Percentiles rank a stretch among this genome's conserved stretches.
Conservation (phyloP, 2,113 vertebrate species). For the Peromyscus maniculatus region DNA sequence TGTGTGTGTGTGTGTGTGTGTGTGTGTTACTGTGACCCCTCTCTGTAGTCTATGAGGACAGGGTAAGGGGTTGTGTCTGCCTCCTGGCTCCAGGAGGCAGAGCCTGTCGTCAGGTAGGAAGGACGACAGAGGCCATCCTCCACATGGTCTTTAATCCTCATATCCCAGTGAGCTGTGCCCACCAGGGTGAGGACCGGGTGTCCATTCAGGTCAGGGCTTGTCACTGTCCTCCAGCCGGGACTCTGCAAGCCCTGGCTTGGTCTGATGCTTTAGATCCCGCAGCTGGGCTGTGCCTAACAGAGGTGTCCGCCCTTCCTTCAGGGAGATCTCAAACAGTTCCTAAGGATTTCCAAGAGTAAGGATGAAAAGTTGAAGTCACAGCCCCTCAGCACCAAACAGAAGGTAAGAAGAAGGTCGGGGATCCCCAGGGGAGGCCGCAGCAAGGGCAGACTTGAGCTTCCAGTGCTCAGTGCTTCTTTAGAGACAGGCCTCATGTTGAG, state of each 20-base stretch:
- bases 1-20: neutral
- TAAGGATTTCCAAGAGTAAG: slow-evolving; percentile 97
- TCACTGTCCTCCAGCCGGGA: neutral
- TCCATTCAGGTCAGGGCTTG: neutral
- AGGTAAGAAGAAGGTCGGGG: slow-evolving; percentile 88
- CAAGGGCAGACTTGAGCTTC: neutral
- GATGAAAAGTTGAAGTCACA: slow-evolving; percentile 96
- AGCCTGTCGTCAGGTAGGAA: neutral
- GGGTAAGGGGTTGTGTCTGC: neutral
- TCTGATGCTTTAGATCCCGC: neutral
- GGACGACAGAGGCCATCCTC: neutral
- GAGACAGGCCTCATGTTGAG: neutral
- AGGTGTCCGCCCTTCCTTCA: slow-evolving; percentile 74
- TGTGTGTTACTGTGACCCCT: neutral
- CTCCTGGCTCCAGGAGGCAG: neutral
- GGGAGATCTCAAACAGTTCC: slow-evolving; percentile 98
- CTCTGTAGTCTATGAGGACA: neutral
- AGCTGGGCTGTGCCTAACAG: neutral
- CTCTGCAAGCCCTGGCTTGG: neutral
- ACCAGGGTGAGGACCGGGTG: no score
- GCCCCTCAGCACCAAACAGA: slow-evolving; percentile 96
- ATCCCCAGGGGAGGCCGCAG: neutral
- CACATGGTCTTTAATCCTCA: neutral
- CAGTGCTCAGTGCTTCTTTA: fast-evolving
- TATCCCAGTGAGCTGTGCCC: neutral